A percentile compares a stretch with the other conserved stretches of the same genome.
phyloP scores from a whole-genome alignment of 2,113 vertebrate genomes.

The Ailuropoda melanoleuca region DNA sequence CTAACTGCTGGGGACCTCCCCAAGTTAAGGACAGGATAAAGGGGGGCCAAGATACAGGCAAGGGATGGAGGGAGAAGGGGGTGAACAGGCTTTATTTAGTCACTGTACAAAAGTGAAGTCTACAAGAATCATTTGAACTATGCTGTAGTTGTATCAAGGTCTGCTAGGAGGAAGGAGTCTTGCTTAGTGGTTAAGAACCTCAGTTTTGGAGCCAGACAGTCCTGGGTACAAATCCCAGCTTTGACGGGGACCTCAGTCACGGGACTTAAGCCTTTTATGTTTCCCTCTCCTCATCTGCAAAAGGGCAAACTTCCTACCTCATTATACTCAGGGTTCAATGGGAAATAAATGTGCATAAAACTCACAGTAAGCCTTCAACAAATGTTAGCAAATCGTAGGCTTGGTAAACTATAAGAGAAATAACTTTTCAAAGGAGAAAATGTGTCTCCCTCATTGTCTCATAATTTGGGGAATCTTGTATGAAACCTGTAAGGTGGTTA shows the following conservation, averaged over 20 bases:
- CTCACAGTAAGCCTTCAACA: neutral
- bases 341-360: neutral
- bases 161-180: neutral
- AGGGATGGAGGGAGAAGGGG: neutral
- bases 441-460: neutral
- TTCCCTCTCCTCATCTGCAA: neutral
- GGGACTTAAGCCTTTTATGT: neutral
- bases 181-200: neutral
- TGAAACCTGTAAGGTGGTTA: neutral
- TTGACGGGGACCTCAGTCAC: neutral
- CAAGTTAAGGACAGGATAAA: neutral
- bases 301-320: neutral
- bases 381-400: neutral
- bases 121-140: neutral
- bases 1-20: neutral
- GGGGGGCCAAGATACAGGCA: neutral
- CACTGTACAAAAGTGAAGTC: neutral
- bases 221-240: neutral
- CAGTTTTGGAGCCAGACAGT: neutral
- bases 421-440: conserved; percentile 10
- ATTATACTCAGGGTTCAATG: neutral
- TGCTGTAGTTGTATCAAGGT: neutral
- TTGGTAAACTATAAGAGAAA: neutral
- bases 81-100: neutral
- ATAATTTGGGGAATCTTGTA: neutral